Evolutionary conservation across 2,113 vertebrate species (phyloP).

Genomic region (Poeciliopsis prolifica): DNA sequence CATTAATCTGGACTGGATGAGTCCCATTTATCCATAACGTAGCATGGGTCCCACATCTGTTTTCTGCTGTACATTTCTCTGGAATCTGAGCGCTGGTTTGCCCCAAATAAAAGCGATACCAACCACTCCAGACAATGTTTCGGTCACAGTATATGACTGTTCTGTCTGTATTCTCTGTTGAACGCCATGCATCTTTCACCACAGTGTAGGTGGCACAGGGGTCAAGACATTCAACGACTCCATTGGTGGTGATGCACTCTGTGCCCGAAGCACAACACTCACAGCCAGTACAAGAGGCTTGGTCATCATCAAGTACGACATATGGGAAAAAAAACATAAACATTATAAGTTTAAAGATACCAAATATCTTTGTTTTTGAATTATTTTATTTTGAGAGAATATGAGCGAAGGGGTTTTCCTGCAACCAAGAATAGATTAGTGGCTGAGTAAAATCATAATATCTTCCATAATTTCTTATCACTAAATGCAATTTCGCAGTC

Average conservation of each 20-base stretch:
- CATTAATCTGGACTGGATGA: conserved; percentile 42
- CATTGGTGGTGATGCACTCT: conserved; percentile 38
- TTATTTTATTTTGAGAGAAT: not conserved
- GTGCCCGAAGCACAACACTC: conserved; percentile 41
- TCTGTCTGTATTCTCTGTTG: conserved; percentile 18
- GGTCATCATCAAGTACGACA: not conserved
- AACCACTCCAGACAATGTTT: conserved; percentile 30
- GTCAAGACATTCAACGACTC: conserved; percentile 31
- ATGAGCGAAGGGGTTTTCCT: no score
- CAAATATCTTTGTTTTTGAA: no score
- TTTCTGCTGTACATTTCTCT: conserved; percentile 24
- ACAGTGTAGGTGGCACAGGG: conserved; percentile 49
- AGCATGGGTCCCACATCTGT: conserved; percentile 53
- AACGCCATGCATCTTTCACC: conserved; percentile 64
- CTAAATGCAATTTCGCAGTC: no score
- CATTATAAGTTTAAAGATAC: not conserved
- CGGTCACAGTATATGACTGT: not conserved
- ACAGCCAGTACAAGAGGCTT: not conserved
- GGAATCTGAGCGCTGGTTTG: conserved; percentile 48
- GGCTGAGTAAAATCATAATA: no score
- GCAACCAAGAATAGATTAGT: no score
- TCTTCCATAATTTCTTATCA: no score
- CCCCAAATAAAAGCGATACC: conserved; percentile 59
- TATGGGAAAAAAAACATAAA: not conserved
- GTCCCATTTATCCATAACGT: conserved; percentile 41